Evolutionary conservation across 1,140 invertebrate genomes (phyloP).

Genomic region (Potamilus streckersoni): DNA sequence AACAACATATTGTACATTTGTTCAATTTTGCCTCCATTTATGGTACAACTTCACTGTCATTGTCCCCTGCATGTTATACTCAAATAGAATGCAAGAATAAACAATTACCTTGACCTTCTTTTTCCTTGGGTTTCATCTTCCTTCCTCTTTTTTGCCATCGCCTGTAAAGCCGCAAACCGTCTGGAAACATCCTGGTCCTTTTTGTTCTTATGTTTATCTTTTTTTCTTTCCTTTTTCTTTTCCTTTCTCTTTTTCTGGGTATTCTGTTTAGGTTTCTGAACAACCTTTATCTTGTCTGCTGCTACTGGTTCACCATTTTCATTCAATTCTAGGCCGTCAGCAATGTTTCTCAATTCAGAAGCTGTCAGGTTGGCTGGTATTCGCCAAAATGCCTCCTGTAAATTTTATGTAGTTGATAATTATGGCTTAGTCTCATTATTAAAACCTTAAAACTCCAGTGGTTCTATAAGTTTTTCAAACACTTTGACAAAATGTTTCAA

Average conservation of each 20-base stretch:
- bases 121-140: slow-evolving; percentile 7
- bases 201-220: slow-evolving; percentile 22
- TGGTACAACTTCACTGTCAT: slow-evolving; percentile 6
- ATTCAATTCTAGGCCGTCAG: slow-evolving; percentile 43
- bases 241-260: slow-evolving; percentile 29
- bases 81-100: too few species aligned
- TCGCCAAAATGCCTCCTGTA: slow-evolving; percentile 63
- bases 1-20: neutral
- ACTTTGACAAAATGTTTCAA: too few species aligned
- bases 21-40: neutral
- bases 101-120: too few species aligned
- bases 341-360: slow-evolving; percentile 38
- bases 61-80: slow-evolving; percentile 4
- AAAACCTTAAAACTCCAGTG: too few species aligned
- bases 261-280: slow-evolving; percentile 9
- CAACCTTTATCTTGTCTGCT: slow-evolving; percentile 42
- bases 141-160: slow-evolving; percentile 34
- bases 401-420: neutral
- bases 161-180: slow-evolving; percentile 24
- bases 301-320: slow-evolving; percentile 40
- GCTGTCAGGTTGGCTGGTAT: slow-evolving; percentile 48
- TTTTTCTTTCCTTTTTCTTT: slow-evolving; percentile 27
- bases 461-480: too few species aligned
- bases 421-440: too few species aligned
- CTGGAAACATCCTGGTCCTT: slow-evolving; percentile 7